A percentile compares a stretch with the other conserved stretches of the same genome.
Evolutionary conservation across 2,113 vertebrate genomes (phyloP).

Genomic region (Aspidoscelis tigris): DNA sequence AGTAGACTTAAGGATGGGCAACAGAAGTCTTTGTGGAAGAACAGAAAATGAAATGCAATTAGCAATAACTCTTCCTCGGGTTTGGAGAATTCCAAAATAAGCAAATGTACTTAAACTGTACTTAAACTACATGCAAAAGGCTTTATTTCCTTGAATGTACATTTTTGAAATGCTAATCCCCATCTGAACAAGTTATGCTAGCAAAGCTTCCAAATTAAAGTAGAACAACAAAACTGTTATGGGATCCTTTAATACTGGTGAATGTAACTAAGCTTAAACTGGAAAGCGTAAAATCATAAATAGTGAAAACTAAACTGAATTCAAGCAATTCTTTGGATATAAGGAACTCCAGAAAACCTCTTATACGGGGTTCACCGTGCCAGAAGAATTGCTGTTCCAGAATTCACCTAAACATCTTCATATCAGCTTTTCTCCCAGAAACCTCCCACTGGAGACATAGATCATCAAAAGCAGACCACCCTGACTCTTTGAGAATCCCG

Average conservation of each 20-base stretch:
- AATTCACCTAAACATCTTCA: accelerated
- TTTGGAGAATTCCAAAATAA: accelerated
- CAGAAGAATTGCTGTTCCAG: accelerated
- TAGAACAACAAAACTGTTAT: neutral
- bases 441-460: neutral
- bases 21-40: neutral
- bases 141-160: constrained; percentile 6
- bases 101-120: neutral
- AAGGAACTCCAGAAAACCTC: neutral
- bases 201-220: neutral
- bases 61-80: neutral
- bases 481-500: too few species aligned
- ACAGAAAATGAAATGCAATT: neutral
- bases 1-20: neutral
- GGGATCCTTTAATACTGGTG: neutral
- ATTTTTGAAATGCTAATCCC: neutral
- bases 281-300: accelerated
- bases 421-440: neutral
- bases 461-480: neutral
- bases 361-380: neutral
- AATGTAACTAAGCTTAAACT: too few species aligned
- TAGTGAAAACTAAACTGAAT: accelerated
- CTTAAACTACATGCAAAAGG: accelerated
- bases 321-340: neutral
- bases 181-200: neutral